Base-by-base conservation (phyloP, 2,797 vertebrate genomes). In the Micrastur ruficollis region DNA sequence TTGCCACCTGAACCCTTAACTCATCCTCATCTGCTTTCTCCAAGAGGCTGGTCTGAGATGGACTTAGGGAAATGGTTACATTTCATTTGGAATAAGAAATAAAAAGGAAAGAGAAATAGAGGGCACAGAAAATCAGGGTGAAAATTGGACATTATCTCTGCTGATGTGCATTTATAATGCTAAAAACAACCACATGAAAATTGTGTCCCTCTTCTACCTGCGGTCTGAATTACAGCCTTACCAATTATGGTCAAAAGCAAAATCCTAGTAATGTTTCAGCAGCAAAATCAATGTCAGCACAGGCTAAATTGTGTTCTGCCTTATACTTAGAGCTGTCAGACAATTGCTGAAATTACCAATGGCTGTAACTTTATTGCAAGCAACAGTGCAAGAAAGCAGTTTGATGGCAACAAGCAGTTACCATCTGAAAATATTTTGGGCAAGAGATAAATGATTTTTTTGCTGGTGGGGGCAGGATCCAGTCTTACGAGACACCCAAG, bases 261-360 rank as follows among this genome's bases (percentile, higher is more conserved):
- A 29, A 53, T 61, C 25, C 16, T 56, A 56, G 23, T 19, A 72
- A 61, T 7, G 2, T 66, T 95, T 79, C 55, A 63, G 50, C 23
- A 75, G 20, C 16, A 88, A 88, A 94, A 68, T 36, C 40, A 18
- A 7, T 84, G 66, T 86, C 87, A 83, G 29, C 50, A 49, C 14
- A 62, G 46, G 29, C 19, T 74, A 40, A 87, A 81, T 55, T 66
- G 2, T 73, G 20, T 81, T 93, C 59, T 86, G 18, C 29, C 21
- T 52, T 0, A 0, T 1, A 20, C 58, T 72, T 9, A 55, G 21
- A 76, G 34, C 55, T 68, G 1, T 46, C 73, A 79, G 76, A 36
- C 26, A 18, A 47, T 42, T 75, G 61, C 22, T 71, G 78, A 89
- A 71, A 67, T 78, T 56, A 85, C 7, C 38, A 21, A 19, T 17